Base-by-base conservation (phyloP, 2,888 invertebrate species). In the Dryobota labecula region DNA sequence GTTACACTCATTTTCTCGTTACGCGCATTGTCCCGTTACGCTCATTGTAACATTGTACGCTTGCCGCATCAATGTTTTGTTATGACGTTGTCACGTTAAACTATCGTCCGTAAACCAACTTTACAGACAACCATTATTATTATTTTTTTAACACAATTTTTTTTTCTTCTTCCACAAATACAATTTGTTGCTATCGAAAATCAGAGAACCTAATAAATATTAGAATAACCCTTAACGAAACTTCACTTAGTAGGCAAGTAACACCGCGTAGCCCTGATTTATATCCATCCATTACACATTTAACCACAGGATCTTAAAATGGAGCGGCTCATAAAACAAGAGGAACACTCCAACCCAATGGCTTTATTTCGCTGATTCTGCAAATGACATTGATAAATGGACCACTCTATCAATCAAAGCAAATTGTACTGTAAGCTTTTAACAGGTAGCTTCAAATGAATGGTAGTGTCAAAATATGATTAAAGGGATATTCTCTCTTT, bases 341-440 rank as follows among this genome's bases (percentile, higher is more conserved):
- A 70, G 78, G 72, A 84, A 79, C 67, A 81, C 68, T 80, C 78
- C 79, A 84, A 24, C 57, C 68, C 73, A 58, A 58, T 78, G 83
- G 86, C 87, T 88, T 88, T 87, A 88, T 90, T 90, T 88, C 84
- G 86, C 84, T 80, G 87, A 89, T 87, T 87, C 89, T 86, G 90
- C 87, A 88, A 88, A 89, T 87, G 91, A 91, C 90, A 85, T 90
- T 92, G 92, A 92, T 90, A 87, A 89, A 92, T 85, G 90, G 86
- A 87, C 85, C 87, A 84, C 86, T 90, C 90, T 88, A 92, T 92
- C 92, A 91, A 92, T 92, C 90, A 91, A 87, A 86, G 82, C 68
- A 84, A 86, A 86, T 87, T 89, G 86, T 86, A 80, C 80, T 82
- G 81, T 86, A 85, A 86, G 89, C 88, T 88, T 87, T 86, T 86